Conservation (phyloP, 1,140 invertebrate genomes). For the Meloidogyne floridensis region DNA sequence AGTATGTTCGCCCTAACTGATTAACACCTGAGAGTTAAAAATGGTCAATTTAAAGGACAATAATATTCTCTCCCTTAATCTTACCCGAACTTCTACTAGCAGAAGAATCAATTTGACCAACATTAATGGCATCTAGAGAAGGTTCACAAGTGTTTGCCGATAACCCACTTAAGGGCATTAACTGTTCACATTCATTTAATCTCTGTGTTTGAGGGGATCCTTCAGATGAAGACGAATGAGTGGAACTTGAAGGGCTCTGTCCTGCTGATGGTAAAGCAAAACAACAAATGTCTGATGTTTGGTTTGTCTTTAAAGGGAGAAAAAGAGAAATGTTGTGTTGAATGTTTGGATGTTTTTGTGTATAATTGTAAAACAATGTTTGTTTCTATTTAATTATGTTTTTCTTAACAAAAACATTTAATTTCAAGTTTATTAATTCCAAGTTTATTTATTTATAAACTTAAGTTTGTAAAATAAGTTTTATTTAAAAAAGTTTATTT, state of each 20-base stretch:
- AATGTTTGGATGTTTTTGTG: too few species aligned
- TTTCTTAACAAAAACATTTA: too few species aligned
- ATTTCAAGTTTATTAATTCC: neutral
- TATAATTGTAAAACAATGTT: too few species aligned
- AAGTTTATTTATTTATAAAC: neutral
- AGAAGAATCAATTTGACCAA: neutral
- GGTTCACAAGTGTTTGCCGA: neutral
- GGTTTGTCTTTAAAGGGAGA: neutral
- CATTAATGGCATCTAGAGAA: neutral
- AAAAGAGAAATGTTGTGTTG: too few species aligned
- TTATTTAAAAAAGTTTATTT: too few species aligned
- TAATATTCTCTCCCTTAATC: too few species aligned
- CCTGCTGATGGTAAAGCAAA: slow-evolving; percentile 17
- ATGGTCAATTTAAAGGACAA: neutral
- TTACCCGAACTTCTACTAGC: slow-evolving; percentile 22
- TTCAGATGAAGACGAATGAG: slow-evolving; percentile 14
- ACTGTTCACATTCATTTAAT: slow-evolving; percentile 5
- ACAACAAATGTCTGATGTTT: neutral
- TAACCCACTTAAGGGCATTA: neutral
- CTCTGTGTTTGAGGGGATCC: slow-evolving; percentile 19
- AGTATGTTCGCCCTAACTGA: slow-evolving; percentile 61
- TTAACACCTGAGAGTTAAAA: slow-evolving; percentile 51
- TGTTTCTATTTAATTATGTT: too few species aligned
- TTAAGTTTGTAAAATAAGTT: neutral
- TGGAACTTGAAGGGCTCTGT: slow-evolving; percentile 20